Base-by-base conservation (phyloP, 2,113 vertebrate species). In the Scytalopus superciliaris region DNA sequence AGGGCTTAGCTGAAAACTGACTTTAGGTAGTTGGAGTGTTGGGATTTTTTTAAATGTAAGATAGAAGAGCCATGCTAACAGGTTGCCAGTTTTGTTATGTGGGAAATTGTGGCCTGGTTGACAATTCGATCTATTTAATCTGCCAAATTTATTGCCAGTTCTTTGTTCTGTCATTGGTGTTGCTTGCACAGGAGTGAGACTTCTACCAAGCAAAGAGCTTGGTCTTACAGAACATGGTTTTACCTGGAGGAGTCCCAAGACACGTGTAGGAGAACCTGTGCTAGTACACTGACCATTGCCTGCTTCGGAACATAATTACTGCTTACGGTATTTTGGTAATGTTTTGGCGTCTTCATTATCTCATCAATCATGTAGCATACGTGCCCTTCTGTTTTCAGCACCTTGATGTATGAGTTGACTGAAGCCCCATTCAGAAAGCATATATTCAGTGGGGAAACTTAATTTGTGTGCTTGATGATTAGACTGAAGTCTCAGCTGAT, bases 211-310 rank as follows among this genome's bases (percentile, higher is more conserved):
- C 31, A 19, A 31, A 44, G 55, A 25, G 6, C n/a, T 81, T 77
- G 31, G 25, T 69, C 3, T 9, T 69, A 14, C 22, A 50, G 31
- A 30, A n/a, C 0, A 1, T 66, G 47, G 2, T 52, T 81, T 66
- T 66, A 23, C 9, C 16, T 53, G 60, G 28, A 57, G 22, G 52
- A 87, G 19, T 50, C 68, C 21, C 10, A 37, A 24, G 35, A 69
- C 57, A 9, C 13, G 6, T 4, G 6, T 5, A 59, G 70, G 40
- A 86, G 40, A 76, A 37, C 25, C 37, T 52, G 21, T 39, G 59
- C 53, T 86, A 10, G n/a, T 28, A 45, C 16, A 7, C 1, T 62
- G 63, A 23, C 39, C 4, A 1, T 57, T 0, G 0, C 21, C 22
- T 35, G 8, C 52, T 57, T 63, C 1, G 3, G 47, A 35, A 18